Percentiles rank a stretch among this genome's conserved stretches.
phyloP scores from a whole-genome alignment of 2,113 vertebrate genomes.

The Rhagologus leucostigma region DNA sequence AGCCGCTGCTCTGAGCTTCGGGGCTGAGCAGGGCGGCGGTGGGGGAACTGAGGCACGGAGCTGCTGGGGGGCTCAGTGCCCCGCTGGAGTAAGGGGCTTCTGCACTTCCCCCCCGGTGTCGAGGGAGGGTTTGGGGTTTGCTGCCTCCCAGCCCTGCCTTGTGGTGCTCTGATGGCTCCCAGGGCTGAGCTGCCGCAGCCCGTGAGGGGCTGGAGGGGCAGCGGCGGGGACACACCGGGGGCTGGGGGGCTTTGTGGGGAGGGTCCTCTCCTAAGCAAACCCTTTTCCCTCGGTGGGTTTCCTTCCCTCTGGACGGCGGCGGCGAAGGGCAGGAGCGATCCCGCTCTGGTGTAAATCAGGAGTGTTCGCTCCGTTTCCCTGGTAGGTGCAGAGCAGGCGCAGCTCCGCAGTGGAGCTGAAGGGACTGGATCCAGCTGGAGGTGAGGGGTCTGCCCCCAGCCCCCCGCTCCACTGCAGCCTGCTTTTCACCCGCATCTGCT shows the following conservation, averaged over 20 bases:
- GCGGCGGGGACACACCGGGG: not conserved
- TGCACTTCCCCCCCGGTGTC: accelerated
- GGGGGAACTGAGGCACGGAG: not conserved
- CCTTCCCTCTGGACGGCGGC: no score
- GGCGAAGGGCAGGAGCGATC: not conserved
- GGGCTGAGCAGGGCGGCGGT: not conserved
- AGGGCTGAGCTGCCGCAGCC: not conserved
- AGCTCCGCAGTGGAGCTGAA: not conserved
- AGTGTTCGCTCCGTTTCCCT: not conserved
- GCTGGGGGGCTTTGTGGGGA: not conserved
- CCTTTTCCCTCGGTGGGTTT: not conserved
- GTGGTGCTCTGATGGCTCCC: not conserved
- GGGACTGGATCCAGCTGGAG: not conserved
- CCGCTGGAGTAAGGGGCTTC: not conserved
- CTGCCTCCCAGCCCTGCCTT: not conserved
- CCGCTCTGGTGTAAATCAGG: not conserved
- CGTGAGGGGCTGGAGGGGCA: not conserved
- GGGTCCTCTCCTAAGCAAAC: not conserved
- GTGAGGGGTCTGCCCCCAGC: not conserved
- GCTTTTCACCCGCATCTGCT: accelerated
- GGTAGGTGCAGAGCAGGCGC: not conserved
- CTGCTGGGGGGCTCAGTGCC: not conserved
- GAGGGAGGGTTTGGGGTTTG: not conserved
- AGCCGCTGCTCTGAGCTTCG: not conserved
- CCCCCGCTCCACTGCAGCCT: not conserved